Evolutionary conservation across 1,140 invertebrate species (phyloP).

Genomic region (Brachionus plicatilis): DNA sequence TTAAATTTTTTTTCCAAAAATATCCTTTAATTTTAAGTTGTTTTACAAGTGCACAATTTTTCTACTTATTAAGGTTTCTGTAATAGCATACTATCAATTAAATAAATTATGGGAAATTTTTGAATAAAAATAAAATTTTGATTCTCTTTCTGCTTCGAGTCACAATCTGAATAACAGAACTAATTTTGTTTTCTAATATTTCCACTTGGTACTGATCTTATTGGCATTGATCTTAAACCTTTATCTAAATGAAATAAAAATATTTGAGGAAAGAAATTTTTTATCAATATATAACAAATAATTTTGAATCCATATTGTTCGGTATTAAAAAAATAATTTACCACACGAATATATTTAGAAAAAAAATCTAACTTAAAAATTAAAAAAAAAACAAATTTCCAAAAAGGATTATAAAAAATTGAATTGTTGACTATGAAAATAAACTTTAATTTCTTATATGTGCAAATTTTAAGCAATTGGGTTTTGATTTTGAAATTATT

Average conservation of each 20-base stretch:
- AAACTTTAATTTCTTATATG: neutral
- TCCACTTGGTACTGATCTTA: too few relatives aligned
- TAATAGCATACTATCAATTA: slow-evolving; percentile 22
- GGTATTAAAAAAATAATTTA: too few relatives aligned
- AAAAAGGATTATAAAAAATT: neutral
- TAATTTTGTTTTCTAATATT: too few relatives aligned
- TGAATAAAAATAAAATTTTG: neutral
- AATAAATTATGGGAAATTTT: neutral
- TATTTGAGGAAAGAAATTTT: too few relatives aligned
- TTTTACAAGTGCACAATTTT: neutral
- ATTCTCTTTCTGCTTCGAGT: neutral
- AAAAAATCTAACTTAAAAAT: too few relatives aligned
- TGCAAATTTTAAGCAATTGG: neutral
- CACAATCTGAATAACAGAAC: neutral
- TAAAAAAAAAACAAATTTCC: neutral
- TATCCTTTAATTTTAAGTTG: neutral
- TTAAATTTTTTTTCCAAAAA: slow-evolving; percentile 1
- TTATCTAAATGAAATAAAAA: too few relatives aligned
- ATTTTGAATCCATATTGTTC: too few relatives aligned
- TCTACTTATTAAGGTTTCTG: neutral
- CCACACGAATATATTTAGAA: too few relatives aligned
- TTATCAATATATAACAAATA: too few relatives aligned
- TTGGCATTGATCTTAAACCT: too few relatives aligned
- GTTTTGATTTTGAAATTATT: too few relatives aligned
- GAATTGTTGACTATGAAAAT: neutral